Conservation (phyloP, 2,888 invertebrate species). For the Candidula unifasciata region DNA sequence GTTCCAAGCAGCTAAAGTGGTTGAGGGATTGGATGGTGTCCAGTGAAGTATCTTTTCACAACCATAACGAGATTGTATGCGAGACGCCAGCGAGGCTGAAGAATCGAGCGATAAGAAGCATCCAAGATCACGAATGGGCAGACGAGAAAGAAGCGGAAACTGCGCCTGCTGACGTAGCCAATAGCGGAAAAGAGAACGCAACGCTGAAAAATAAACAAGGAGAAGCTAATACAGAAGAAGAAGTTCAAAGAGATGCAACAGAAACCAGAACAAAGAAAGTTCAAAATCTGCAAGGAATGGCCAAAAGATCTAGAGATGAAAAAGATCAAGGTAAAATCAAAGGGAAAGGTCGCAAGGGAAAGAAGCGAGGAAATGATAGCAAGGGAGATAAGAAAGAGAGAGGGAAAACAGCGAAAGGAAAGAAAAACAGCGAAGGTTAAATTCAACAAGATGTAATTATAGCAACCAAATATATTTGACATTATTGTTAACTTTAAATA, state of each 20-base stretch:
- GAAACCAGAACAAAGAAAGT: slow-evolving; percentile 42
- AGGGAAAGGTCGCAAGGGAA: slow-evolving; percentile 23
- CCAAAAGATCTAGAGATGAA: not conserved
- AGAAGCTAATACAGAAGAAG: not conserved
- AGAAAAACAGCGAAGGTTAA: not conserved
- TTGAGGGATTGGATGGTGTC: slow-evolving; percentile 81
- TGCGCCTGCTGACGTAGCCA: not conserved
- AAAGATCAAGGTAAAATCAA: slow-evolving; percentile 8
- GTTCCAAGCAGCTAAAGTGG: slow-evolving; percentile 79
- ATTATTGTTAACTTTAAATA: too few relatives aligned
- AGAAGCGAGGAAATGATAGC: slow-evolving; percentile 15
- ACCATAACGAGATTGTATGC: slow-evolving; percentile 78
- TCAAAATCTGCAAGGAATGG: slow-evolving; percentile 50
- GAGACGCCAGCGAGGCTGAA: slow-evolving; percentile 71
- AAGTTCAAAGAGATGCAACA: not conserved
- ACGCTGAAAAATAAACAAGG: not conserved
- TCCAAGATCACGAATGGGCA: slow-evolving; percentile 49
- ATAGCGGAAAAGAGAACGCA: not conserved
- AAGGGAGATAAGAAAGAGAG: slow-evolving; percentile 10
- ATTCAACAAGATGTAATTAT: not conserved
- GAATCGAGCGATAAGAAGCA: slow-evolving; percentile 65
- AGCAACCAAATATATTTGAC: too few relatives aligned
- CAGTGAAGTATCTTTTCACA: slow-evolving; percentile 78
- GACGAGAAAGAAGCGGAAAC: slow-evolving; percentile 15
- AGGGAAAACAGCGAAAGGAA: not conserved